Percentiles rank a stretch among this genome's conserved stretches.
Conservation (phyloP, 1,140 invertebrate species). For the Plectrocnemia conspersa region DNA sequence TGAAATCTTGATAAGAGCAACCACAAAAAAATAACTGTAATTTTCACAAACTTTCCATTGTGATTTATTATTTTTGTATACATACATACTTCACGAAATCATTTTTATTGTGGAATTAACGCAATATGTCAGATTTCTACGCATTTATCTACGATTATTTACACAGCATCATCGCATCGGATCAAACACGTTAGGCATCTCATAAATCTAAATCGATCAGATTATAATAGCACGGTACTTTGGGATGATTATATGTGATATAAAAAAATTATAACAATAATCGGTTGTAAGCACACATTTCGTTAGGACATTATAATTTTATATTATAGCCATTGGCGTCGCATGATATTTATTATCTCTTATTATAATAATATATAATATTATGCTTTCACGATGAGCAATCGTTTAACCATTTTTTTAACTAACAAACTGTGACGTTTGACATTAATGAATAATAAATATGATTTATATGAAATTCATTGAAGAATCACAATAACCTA, state of each 20-base stretch:
- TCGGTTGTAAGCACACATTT: constrained; percentile 13
- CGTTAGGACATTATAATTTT: constrained; percentile 22
- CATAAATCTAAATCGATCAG: constrained; percentile 24
- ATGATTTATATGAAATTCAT: too few species aligned
- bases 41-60: too few species aligned
- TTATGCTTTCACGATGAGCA: too few species aligned
- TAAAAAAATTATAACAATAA: constrained; percentile 25
- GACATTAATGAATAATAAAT: too few species aligned
- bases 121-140: background rate
- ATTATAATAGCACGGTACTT: constrained; percentile 21
- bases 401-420: too few species aligned
- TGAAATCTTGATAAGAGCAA: too few species aligned
- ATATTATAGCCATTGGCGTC: constrained; percentile 20
- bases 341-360: constrained; percentile 9
- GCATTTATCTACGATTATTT: constrained; percentile 3
- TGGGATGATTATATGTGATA: constrained; percentile 20
- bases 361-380: constrained; percentile 2
- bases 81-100: background rate
- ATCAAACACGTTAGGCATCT: constrained; percentile 20
- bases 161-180: constrained; percentile 21
- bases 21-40: too few species aligned
- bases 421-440: too few species aligned
- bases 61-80: background rate
- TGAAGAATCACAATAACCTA: too few species aligned
- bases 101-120: background rate